A percentile compares a stretch with the other conserved stretches of the same genome.
Evolutionary conservation across 1,140 invertebrate species (phyloP).

Genomic region (Hirudo medicinalis): DNA sequence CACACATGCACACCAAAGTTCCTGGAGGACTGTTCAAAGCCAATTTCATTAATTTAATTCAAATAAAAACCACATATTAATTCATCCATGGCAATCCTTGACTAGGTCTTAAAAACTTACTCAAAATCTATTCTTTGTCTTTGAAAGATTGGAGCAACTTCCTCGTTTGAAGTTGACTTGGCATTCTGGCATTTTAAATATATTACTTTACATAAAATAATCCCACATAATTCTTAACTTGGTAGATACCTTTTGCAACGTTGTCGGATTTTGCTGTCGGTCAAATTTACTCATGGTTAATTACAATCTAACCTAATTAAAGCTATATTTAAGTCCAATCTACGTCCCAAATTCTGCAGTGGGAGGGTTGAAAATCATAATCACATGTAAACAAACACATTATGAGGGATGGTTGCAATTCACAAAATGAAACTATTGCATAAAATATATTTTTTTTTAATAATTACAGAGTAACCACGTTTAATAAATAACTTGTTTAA

Average conservation of each 20-base stretch:
- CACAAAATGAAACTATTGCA: too few relatives aligned
- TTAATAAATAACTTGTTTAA: too few relatives aligned
- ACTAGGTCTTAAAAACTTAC: conserved; percentile 27
- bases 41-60: conserved; percentile 52
- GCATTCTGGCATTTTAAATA: conserved; percentile 30
- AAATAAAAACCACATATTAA: conserved; percentile 33
- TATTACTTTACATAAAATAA: conserved; percentile 19
- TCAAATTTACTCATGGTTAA: background rate
- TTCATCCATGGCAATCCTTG: background rate
- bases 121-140: conserved; percentile 39
- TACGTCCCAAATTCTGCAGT: background rate
- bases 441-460: too few relatives aligned
- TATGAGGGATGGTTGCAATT: too few relatives aligned
- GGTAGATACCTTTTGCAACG: background rate
- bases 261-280: background rate
- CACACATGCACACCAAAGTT: conserved; percentile 61
- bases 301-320: background rate
- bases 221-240: background rate
- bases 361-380: too few relatives aligned
- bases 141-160: conserved; percentile 37
- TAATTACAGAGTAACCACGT: too few relatives aligned
- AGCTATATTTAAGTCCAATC: background rate
- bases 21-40: conserved; percentile 62
- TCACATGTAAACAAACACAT: too few relatives aligned
- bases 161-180: conserved; percentile 31